Conservation (phyloP, 1,140 invertebrate species). For the Brachionus koreanus region DNA sequence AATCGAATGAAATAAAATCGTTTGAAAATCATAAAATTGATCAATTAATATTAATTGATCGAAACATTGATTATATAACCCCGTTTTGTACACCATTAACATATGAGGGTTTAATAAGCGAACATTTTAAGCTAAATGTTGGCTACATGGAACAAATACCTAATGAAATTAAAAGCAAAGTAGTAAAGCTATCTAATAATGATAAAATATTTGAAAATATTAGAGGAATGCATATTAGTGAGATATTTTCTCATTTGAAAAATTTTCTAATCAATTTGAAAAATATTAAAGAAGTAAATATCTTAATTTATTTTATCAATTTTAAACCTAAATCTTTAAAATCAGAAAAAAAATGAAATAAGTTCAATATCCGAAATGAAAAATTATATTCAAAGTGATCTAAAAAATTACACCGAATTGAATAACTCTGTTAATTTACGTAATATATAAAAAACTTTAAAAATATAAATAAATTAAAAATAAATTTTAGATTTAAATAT, state of each 20-base stretch:
- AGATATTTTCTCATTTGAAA: conserved; percentile 38
- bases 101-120: conserved; percentile 28
- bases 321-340: background rate
- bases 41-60: conserved; percentile 34
- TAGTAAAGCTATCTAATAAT: conserved; percentile 15
- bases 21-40: conserved; percentile 1
- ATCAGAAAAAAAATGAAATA: conserved; percentile 38
- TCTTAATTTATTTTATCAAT: background rate
- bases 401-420: conserved; percentile 14
- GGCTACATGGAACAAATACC: conserved; percentile 29
- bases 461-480: background rate
- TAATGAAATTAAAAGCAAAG: background rate
- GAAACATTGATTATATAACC: conserved; percentile 31
- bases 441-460: background rate
- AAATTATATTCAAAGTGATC: conserved; percentile 9
- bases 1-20: background rate
- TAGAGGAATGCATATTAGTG: conserved; percentile 33
- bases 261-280: background rate
- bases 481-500: conserved; percentile 17
- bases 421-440: background rate
- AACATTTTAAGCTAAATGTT: conserved; percentile 31
- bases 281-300: conserved; percentile 30
- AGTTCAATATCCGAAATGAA: background rate
- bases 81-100: conserved; percentile 41
- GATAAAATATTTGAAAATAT: conserved; percentile 38